Conservation (phyloP, 2,888 invertebrate genomes). For the Phyllotreta cruciferae region DNA sequence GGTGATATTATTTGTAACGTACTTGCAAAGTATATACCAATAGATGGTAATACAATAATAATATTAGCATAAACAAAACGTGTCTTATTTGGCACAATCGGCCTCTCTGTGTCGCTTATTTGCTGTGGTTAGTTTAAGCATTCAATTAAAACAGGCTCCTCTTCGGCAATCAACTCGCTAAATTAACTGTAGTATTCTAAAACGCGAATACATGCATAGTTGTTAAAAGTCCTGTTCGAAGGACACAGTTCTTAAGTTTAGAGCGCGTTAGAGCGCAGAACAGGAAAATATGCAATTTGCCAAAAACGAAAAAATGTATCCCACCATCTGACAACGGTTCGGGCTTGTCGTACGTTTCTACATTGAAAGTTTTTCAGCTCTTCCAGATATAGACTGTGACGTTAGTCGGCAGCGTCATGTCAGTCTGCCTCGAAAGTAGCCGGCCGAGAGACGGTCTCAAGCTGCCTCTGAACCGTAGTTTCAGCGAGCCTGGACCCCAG, state of each 20-base stretch:
- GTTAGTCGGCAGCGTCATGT: constrained; percentile 57
- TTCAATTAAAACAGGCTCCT: background rate
- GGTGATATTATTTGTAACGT: background rate
- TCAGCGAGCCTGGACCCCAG: constrained; percentile 65
- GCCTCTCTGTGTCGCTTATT: too few relatives aligned
- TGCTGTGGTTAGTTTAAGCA: too few relatives aligned
- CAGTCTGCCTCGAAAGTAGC: constrained; percentile 63
- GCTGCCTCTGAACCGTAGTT: constrained; percentile 65
- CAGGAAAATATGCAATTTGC: constrained; percentile 18
- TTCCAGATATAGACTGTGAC: constrained; percentile 60
- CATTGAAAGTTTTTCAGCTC: constrained; percentile 49
- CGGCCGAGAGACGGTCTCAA: constrained; percentile 65
- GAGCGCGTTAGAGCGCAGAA: background rate
- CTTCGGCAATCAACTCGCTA: constrained; percentile 1
- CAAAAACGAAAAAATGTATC: constrained; percentile 14
- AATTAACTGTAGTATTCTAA: constrained; percentile 1
- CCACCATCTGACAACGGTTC: constrained; percentile 15
- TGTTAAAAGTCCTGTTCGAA: background rate
- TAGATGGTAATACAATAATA: constrained; percentile 6
- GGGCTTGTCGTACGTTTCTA: constrained; percentile 18
- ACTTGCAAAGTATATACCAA: background rate
- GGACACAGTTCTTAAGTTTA: background rate
- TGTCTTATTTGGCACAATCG: background rate
- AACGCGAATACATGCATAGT: too few relatives aligned
- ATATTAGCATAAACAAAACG: constrained; percentile 10